Base-by-base conservation (phyloP, 2,888 invertebrate species). In the Nomada ruficornis region DNA sequence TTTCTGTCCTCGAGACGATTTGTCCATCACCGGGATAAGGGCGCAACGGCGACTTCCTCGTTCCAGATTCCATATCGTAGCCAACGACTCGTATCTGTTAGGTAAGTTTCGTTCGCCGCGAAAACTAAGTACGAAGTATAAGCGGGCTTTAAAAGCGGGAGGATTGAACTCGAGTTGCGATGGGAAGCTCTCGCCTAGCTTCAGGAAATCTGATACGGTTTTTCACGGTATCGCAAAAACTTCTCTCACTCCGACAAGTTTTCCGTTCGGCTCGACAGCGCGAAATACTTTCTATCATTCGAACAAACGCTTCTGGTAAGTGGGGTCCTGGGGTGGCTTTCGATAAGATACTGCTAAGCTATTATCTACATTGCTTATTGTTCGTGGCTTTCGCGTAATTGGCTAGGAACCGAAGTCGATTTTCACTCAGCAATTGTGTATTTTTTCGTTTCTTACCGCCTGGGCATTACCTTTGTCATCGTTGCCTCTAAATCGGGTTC, bases 41-140 rank as follows among this genome's bases (percentile, higher is more conserved):
- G 59, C 50, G 86, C 81, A 60, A 77, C 76, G 82, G 77, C 82
- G 71, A 65, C 73, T 78, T 78, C 26, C 70, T 57, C 67, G 52
- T 74, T 59, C 68, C 15, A 65, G 86, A 77, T 86, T 86, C 84
- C 84, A 86, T 86, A 86, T 86, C 86, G 82, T 82, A 67, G 75
- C 69, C 86, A 86, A 86, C 84, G 86, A 86, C 83, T 86, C 85
- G 85, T 83, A 86, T 86, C 85, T 81, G 85, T 85, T 87, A 85
- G 83, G 67, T 70, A 88, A 87, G 86, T 84, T 86, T 82, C 85
- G 83, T 67, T 73, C 54, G 76, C 75, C 77, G 65, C 77, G 82
- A 78, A 86, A 85, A 83, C 88, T 83, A 88, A 88, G 85, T 86
- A 85, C 81, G 73, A 88, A 88, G 85, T 88, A 82, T 88, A 88